Conservation (phyloP, 2,888 invertebrate species). For the Pseudolycoriella hygida region DNA sequence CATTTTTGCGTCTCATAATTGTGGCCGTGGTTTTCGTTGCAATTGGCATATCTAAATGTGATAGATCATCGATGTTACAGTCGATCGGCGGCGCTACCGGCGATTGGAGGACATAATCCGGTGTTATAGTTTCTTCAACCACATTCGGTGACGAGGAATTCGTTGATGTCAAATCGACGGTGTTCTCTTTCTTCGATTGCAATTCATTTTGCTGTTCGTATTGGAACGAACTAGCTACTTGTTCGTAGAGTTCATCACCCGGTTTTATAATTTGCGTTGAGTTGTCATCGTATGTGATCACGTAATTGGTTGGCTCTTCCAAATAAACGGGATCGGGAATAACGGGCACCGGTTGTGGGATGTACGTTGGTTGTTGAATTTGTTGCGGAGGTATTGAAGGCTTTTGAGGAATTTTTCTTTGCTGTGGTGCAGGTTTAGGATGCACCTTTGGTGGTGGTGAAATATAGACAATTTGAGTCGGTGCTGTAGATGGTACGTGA, state of each 20-base stretch:
- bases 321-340: neutral
- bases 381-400: neutral
- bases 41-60: slow-evolving; percentile 5
- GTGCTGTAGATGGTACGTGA: slow-evolving; percentile 1
- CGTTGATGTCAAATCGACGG: neutral
- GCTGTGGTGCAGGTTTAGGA: slow-evolving; percentile 5
- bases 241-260: neutral
- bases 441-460: slow-evolving; percentile 8
- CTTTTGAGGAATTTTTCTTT: neutral
- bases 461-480: slow-evolving; percentile 16
- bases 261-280: neutral
- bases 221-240: neutral
- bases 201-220: neutral
- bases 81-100: neutral
- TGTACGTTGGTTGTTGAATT: neutral
- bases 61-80: slow-evolving; percentile 5
- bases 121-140: neutral
- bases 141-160: neutral
- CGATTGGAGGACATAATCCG: neutral
- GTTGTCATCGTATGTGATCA: slow-evolving; percentile 1
- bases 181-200: neutral
- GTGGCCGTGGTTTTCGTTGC: neutral
- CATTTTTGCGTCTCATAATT: neutral
- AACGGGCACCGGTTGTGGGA: neutral
- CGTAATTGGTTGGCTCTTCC: neutral